Percentiles rank a stretch among this genome's conserved stretches.
phyloP scores from a whole-genome alignment of 2,797 vertebrate genomes.

The Austrolebias charrua region DNA sequence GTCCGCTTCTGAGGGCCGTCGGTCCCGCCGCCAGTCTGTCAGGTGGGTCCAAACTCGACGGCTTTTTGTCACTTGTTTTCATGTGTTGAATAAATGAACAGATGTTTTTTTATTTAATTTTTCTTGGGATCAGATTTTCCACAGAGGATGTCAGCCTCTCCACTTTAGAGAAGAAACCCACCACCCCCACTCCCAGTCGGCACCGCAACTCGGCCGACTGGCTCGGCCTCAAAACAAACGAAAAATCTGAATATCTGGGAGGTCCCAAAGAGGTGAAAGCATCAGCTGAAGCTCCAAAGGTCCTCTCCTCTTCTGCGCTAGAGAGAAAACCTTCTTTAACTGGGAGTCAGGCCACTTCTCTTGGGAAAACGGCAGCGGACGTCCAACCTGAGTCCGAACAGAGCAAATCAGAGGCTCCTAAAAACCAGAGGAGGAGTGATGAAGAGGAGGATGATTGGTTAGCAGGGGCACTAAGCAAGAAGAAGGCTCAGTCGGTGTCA shows the following conservation, averaged over 20 bases:
- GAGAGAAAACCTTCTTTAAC: slow-evolving; percentile 35
- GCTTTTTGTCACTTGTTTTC: not conserved
- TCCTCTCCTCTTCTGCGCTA: slow-evolving; percentile 43
- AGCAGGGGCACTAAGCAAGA: slow-evolving; percentile 76
- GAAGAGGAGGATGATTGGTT: slow-evolving; percentile 82
- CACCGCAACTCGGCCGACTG: slow-evolving; percentile 77
- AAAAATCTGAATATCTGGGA: slow-evolving; percentile 41
- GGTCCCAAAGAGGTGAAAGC: slow-evolving; percentile 20
- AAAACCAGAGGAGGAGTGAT: slow-evolving; percentile 36
- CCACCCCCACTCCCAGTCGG: slow-evolving; percentile 39
- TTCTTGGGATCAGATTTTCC: slow-evolving; percentile 78
- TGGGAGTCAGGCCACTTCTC: slow-evolving; percentile 20
- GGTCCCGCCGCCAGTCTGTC: slow-evolving; percentile 80
- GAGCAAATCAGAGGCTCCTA: slow-evolving; percentile 36
- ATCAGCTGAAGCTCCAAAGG: slow-evolving; percentile 24
- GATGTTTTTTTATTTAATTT: not conserved
- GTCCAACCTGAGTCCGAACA: slow-evolving; percentile 25
- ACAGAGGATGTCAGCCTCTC: slow-evolving; percentile 73
- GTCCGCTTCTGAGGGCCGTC: slow-evolving; percentile 75
- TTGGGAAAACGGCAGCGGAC: slow-evolving; percentile 39
- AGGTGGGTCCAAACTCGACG: slow-evolving; percentile 71
- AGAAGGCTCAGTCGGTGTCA: slow-evolving; percentile 64
- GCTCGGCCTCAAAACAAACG: slow-evolving; percentile 83
- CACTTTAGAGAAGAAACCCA: slow-evolving; percentile 71
- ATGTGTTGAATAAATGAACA: no score